A percentile compares a stretch with the other conserved stretches of the same genome.
These are phyloP conservation scores for Taenaris catops DNA, from an alignment of 2,888 invertebrate genomes.

Conservation along the genomic window DNA sequence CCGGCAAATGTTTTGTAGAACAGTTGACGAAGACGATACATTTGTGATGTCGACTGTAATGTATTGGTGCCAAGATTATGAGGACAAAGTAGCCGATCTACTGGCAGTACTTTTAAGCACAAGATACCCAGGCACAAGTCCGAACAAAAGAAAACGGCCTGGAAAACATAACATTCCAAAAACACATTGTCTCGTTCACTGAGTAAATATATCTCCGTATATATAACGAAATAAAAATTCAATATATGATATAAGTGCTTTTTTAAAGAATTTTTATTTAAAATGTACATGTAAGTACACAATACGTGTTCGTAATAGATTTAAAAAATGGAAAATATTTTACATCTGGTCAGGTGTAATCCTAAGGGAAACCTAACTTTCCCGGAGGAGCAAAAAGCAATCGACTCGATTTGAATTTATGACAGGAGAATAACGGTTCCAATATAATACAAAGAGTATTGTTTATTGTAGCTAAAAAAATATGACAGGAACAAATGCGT, in stretches of 20 bases:
- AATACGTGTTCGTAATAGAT: too few species aligned
- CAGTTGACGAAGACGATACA: constrained; percentile 87
- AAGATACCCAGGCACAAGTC: constrained; percentile 92
- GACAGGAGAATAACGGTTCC: constrained; percentile 63
- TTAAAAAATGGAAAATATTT: constrained; percentile 73
- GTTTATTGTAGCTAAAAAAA: too few species aligned
- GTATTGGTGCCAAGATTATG: constrained; percentile 96
- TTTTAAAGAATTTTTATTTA: too few species aligned
- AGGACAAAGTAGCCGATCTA: constrained; percentile 92
- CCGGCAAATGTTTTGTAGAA: constrained; percentile 89
- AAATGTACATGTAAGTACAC: too few species aligned
- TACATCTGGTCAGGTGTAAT: constrained; percentile 77
- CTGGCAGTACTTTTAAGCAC: constrained; percentile 89
- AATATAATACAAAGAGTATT: constrained; percentile 1
- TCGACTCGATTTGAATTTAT: constrained; percentile 80
- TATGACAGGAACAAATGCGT: too few species aligned
- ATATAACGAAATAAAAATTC: too few species aligned
- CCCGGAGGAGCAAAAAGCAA: constrained; percentile 77
- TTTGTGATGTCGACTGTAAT: constrained; percentile 95
- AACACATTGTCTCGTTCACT: too few species aligned
- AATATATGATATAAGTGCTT: too few species aligned
- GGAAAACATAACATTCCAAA: constrained; percentile 85
- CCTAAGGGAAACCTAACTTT: constrained; percentile 78
- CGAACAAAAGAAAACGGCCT: constrained; percentile 94
- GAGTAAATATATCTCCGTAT: too few species aligned